Base-by-base conservation (phyloP, 2,113 vertebrate genomes). In the Rhizomys pruinosus region DNA sequence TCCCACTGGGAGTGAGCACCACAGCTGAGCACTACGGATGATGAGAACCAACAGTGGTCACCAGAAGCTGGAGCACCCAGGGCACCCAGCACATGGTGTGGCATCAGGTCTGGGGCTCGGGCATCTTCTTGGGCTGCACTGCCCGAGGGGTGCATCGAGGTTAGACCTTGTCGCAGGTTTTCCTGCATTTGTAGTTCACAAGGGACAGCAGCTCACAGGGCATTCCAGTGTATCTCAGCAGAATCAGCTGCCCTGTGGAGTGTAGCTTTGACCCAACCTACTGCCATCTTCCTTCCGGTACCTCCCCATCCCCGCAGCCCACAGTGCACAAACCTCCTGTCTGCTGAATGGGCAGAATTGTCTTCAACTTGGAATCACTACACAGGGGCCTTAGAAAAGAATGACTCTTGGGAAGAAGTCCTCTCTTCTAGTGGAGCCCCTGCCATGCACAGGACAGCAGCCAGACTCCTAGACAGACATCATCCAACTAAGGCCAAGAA, bases 311-410 rank as follows among this genome's bases (percentile, higher is more conserved):
- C 1, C 8, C 4, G 61, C 23, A 29, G 34, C 37, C 7, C 63
- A 13, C 1, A 9, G 9, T 9, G 0, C 20, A 39, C 1, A 47
- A 0, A 23, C 0, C 6, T 22, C 23, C 13, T 10, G n/a, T 15
- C 42, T n/a, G 10, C 7, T 27, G 23, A 2, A 9, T 23, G 16
- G 2, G n/a, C 1, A 57, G 47, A 52, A 55, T 8, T 5, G 3
- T 13, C 59, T 64, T 7, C 23, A 22, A 27, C 32, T 0, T 7
- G 25, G 12, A 10, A 19, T 12, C 19, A 3, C 2, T 3, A 0
- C 1, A 8, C 12, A 5, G 23, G 1, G 47, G 25, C 29, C 44
- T 52, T 55, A 57, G 47, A 32, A 32, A 10, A 22, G 17, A n/a
- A 57, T 32, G 44, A 55, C 47, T 16, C 32, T n/a, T 15, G 5